A percentile compares a stretch with the other conserved stretches of the same genome.
Conservation (phyloP, 2,888 invertebrate species). For the Callyntrura guangdongensis region DNA sequence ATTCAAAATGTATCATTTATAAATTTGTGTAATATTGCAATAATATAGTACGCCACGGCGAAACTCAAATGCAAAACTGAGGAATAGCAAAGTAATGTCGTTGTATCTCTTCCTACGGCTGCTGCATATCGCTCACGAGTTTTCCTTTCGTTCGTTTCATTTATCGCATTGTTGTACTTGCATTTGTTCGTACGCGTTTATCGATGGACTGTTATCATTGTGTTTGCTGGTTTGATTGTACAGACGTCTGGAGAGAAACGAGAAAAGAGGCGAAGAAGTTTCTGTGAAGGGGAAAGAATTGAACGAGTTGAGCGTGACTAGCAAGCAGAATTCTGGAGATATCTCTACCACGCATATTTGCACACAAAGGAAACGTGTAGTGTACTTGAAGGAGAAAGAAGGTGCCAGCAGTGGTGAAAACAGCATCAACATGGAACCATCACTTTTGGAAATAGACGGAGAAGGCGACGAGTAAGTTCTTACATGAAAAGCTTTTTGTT, state of each 20-base stretch:
- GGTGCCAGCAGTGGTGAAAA: background rate
- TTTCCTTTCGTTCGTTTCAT: background rate
- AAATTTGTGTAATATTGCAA: too few species aligned
- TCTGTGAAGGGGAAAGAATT: background rate
- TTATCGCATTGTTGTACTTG: background rate
- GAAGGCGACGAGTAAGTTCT: slow-evolving; percentile 79
- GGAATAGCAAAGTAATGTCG: too few species aligned
- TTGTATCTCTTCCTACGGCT: too few species aligned
- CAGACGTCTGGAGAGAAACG: background rate
- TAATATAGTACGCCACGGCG: too few species aligned
- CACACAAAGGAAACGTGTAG: background rate
- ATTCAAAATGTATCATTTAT: too few species aligned
- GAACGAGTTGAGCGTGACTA: background rate
- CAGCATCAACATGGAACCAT: slow-evolving; percentile 71
- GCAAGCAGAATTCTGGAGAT: background rate
- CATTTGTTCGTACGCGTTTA: background rate
- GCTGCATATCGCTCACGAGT: background rate
- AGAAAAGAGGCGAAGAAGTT: background rate
- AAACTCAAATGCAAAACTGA: too few species aligned
- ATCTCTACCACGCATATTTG: background rate
- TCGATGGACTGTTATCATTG: background rate
- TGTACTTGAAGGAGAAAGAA: background rate
- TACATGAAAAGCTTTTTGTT: background rate
- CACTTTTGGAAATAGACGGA: slow-evolving; percentile 78
- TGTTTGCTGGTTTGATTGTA: background rate